Conservation (phyloP, 2,797 vertebrate genomes). For the Thaleichthys pacificus region DNA sequence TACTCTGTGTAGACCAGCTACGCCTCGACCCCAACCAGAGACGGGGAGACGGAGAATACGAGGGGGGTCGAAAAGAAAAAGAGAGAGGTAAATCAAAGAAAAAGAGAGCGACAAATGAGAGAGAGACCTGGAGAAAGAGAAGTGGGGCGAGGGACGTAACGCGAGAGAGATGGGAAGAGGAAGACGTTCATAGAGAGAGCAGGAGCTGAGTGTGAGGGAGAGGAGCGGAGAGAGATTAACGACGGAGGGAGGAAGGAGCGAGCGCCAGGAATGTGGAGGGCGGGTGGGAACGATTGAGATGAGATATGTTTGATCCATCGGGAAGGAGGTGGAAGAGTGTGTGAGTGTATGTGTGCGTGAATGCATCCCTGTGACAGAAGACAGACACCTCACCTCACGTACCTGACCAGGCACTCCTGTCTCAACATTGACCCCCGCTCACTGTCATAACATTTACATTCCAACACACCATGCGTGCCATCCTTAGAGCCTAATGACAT, state of each 20-base stretch:
- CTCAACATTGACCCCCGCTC: constrained; percentile 18
- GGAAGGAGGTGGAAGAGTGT: neutral
- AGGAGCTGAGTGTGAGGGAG: neutral
- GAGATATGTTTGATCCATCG: no score
- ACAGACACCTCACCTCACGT: constrained; percentile 24
- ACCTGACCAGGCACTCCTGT: constrained; percentile 29
- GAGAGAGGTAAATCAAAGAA: neutral
- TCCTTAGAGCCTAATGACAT: neutral
- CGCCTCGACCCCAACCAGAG: neutral
- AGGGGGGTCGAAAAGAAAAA: neutral
- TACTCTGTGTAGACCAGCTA: neutral
- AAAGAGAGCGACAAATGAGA: neutral
- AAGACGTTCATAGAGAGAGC: neutral
- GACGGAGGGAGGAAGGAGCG: neutral
- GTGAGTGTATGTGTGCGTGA: neutral
- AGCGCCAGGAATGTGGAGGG: neutral
- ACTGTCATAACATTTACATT: constrained; percentile 59
- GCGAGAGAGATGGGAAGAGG: neutral
- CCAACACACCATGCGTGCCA: constrained; percentile 11
- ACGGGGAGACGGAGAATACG: neutral
- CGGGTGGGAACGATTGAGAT: neutral
- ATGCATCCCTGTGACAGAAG: constrained; percentile 10
- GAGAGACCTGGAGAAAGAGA: neutral
- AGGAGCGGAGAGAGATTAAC: neutral
- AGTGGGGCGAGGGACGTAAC: neutral